phyloP scores from a whole-genome alignment of 2,888 invertebrate genomes.

The Synergus japonicus region DNA sequence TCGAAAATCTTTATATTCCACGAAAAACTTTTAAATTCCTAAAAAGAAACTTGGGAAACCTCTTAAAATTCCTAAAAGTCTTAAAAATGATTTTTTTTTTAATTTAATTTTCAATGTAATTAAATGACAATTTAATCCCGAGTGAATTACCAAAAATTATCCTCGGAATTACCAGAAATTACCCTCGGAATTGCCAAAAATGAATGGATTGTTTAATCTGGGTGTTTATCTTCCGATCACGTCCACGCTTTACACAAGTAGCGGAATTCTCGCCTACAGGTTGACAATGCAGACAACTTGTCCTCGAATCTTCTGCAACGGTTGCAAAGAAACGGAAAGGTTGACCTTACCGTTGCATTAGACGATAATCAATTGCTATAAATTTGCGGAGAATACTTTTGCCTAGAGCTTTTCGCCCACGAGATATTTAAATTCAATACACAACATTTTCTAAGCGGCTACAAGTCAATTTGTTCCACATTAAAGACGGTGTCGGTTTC shows the following conservation, averaged over 20 bases:
- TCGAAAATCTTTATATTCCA: too few relatives aligned
- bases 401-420: constrained; percentile 3
- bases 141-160: too few relatives aligned
- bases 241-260: constrained; percentile 19
- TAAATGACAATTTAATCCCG: too few relatives aligned
- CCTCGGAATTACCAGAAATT: too few relatives aligned
- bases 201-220: too few relatives aligned
- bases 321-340: constrained; percentile 26
- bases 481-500: background rate
- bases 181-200: too few relatives aligned
- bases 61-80: too few relatives aligned
- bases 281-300: constrained; percentile 45
- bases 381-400: constrained; percentile 17
- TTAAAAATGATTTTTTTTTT: too few relatives aligned
- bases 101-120: too few relatives aligned
- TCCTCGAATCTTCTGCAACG: constrained; percentile 20
- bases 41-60: too few relatives aligned
- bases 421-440: constrained; percentile 1
- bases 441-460: constrained; percentile 1
- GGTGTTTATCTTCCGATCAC: background rate
- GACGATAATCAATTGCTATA: constrained; percentile 5
- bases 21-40: too few relatives aligned
- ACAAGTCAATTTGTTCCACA: constrained; percentile 16
- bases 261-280: constrained; percentile 53
- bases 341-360: constrained; percentile 11